Conservation (phyloP, 2,113 vertebrate species). For the Apodemus speciosus region DNA sequence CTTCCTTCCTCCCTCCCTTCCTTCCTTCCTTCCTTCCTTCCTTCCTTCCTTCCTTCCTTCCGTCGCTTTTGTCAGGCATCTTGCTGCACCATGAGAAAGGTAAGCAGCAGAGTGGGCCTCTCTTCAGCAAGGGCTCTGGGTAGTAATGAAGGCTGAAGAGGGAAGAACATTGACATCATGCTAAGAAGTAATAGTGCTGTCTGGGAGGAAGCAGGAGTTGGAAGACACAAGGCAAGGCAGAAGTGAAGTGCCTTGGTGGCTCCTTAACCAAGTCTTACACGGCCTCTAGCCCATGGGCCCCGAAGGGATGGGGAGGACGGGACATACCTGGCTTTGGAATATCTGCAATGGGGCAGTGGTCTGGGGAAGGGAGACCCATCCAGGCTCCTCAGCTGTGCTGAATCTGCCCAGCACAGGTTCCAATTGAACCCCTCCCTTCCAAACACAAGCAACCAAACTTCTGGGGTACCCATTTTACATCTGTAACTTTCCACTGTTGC, state of each 20-base stretch:
- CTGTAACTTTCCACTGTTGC: not conserved
- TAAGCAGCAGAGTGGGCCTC: not conserved
- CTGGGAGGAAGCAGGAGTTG: not conserved
- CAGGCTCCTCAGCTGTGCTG: not conserved
- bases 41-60: not conserved
- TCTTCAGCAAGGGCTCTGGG: not conserved
- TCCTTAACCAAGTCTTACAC: not conserved
- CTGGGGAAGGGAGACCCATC: not conserved
- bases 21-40: not conserved
- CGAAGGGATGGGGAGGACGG: not conserved
- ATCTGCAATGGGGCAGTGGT: not conserved
- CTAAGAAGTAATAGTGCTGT: not conserved
- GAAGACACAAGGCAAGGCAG: not conserved
- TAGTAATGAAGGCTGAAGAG: not conserved
- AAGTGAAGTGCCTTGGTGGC: not conserved
- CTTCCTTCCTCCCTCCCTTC: too few species aligned
- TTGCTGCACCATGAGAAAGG: not conserved
- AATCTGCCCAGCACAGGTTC: not conserved
- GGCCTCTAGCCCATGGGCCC: not conserved
- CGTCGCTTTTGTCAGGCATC: not conserved
- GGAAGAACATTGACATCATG: not conserved
- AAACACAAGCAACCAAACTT: not conserved
- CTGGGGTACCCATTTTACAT: not conserved
- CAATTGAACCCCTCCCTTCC: not conserved
- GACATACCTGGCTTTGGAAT: rapidly evolving